Conservation (phyloP, 2,888 invertebrate genomes). For the Schizaphis graminum region DNA sequence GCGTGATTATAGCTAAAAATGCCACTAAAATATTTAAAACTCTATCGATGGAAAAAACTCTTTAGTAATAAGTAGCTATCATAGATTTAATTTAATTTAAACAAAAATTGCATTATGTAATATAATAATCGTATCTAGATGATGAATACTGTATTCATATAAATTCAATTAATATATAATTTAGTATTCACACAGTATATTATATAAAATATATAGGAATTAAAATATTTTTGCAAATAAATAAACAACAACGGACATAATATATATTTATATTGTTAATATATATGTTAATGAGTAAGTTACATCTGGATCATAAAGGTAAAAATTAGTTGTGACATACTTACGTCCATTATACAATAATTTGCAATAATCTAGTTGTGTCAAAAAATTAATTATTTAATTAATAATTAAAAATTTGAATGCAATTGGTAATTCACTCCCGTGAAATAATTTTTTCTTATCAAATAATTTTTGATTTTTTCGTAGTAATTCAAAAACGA, state of each 20-base stretch:
- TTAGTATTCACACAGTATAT: neutral
- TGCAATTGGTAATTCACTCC: no score
- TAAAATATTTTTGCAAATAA: neutral
- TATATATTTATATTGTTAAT: neutral
- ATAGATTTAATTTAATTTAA: neutral
- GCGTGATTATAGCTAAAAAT: neutral
- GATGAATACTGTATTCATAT: neutral
- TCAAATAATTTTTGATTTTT: no score
- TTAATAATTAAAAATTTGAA: no score
- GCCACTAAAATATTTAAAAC: neutral
- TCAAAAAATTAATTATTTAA: no score
- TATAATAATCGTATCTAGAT: neutral
- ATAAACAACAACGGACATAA: neutral
- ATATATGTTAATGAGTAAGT: neutral
- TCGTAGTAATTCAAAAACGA: no score
- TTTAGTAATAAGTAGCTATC: neutral
- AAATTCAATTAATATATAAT: neutral
- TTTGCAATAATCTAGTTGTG: no score
- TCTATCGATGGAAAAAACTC: neutral
- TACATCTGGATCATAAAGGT: no score
- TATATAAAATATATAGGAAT: no score
- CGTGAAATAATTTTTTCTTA: no score
- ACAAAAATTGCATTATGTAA: neutral
- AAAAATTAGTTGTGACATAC: no score
- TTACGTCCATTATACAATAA: no score